Conservation (phyloP, 2,888 invertebrate species). For the Chymomyza caudatula region DNA sequence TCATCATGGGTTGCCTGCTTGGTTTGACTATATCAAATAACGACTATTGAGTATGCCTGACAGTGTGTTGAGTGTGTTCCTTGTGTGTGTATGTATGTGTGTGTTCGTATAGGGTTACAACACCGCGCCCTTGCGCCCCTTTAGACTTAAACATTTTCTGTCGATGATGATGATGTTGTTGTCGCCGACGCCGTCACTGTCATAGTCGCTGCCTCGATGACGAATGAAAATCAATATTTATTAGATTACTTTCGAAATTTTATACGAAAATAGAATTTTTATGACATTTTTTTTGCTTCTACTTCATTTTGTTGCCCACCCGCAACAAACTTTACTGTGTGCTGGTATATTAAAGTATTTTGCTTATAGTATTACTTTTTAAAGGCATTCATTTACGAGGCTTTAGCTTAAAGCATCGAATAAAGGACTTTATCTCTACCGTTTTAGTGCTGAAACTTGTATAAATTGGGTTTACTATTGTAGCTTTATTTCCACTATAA, state of each 20-base stretch:
- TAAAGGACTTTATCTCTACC: neutral
- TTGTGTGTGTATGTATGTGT: conserved; percentile 1
- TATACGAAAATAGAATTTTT: conserved; percentile 66
- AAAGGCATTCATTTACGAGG: conserved; percentile 8
- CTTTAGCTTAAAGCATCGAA: neutral
- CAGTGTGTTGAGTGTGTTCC: neutral
- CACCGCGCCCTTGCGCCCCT: neutral
- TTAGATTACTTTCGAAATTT: conserved; percentile 75
- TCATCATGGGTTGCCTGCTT: conserved; percentile 53
- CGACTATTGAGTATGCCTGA: conserved; percentile 66
- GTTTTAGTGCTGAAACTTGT: too few species aligned
- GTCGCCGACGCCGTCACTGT: conserved; percentile 38
- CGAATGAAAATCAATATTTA: conserved; percentile 77
- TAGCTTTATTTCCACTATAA: neutral
- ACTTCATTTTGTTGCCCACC: conserved; percentile 1
- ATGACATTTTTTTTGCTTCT: conserved; percentile 51
- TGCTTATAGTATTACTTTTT: conserved; percentile 38
- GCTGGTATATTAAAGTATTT: conserved; percentile 29
- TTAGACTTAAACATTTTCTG: neutral
- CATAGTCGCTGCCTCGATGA: conserved; percentile 59
- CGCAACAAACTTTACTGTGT: conserved; percentile 35
- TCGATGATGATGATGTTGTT: conserved; percentile 29
- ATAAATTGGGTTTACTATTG: too few species aligned
- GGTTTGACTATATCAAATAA: conserved; percentile 75
- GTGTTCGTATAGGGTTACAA: conserved; percentile 60